Percentiles rank a stretch among this genome's conserved stretches.
Evolutionary conservation across 2,113 vertebrate species (phyloP).

Genomic region (Gymnocephalus cernua): DNA sequence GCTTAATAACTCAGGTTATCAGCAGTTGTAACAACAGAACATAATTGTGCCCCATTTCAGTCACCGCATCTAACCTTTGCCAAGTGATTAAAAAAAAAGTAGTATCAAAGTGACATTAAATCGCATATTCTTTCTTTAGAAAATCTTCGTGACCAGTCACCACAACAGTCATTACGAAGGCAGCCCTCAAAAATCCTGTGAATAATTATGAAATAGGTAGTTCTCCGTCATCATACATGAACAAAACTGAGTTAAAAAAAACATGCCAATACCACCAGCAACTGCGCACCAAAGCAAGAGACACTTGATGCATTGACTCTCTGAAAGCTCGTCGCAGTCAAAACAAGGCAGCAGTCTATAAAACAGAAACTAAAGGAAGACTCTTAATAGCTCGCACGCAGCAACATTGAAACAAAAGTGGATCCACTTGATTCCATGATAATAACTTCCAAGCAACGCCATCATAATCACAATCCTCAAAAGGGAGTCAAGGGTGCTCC

Average conservation of each 20-base stretch:
- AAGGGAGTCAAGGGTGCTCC: constrained; percentile 69
- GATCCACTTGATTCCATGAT: constrained; percentile 72
- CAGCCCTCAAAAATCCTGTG: constrained; percentile 1
- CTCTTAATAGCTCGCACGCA: background rate
- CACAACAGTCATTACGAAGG: constrained; percentile 6
- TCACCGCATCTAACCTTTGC: background rate
- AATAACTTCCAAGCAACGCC: constrained; percentile 56
- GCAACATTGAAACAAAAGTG: constrained; percentile 47
- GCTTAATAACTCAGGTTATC: background rate
- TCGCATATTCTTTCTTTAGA: background rate
- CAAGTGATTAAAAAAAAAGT: background rate
- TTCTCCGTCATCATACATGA: constrained; percentile 11
- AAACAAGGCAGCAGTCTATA: constrained; percentile 15
- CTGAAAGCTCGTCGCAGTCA: background rate
- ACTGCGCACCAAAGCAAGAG: background rate
- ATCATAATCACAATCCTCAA: constrained; percentile 66
- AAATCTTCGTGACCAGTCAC: background rate
- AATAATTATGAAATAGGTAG: constrained; percentile 19
- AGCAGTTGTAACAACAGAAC: background rate
- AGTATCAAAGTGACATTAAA: background rate
- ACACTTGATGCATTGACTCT: background rate
- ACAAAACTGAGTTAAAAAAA: constrained; percentile 20
- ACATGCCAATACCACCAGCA: background rate
- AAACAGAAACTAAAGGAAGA: constrained; percentile 21
- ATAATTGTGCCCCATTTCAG: background rate